Evolutionary conservation across 2,113 vertebrate species (phyloP), one percentile per base, ranked within the genome.

Genomic region (Chroicocephalus ridibundus): DNA sequence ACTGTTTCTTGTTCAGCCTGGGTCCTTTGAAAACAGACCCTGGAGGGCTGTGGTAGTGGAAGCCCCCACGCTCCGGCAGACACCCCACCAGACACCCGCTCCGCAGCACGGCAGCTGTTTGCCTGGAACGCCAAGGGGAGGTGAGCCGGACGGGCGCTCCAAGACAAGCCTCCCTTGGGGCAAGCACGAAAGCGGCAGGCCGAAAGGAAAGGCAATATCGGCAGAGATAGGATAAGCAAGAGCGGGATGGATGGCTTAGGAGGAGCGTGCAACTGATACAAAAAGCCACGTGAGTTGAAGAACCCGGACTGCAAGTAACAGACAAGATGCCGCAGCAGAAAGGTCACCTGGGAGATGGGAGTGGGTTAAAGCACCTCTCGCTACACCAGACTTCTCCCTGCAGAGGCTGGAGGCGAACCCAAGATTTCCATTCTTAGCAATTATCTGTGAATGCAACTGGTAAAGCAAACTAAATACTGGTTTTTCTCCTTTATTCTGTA

Each of bases 101-200:
- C 46, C 5, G 8, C 25, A 18, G 3, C 0, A 69, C 1, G 11
- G 78, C 90, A 88, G 87, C 90, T 84, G 69, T 42, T 42, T 27
- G 77, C 46, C 77, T 57, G 68, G 84, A 89, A 95, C n/a, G 80
- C 69, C 20, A 51, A 20, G 31, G 54, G 72, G 31, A 91, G 89
- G 55, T 57, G 70, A 75, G 89, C 31, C 0, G 2, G 75, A 32
- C 40, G 34, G 44, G 65, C 2, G 1, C 44, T 70, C 51, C 0
- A 2, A 74, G n/a, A 60, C 68, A n/a, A 60, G 49, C 1, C 26
- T 78, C 82, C 69, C 90, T 69, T 29, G 0, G 14, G 51, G 40
- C 3, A 6, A 0, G 1, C n/a, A 4, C 1, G 26, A 31, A 74
- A 44, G 46, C 26, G 60, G 47, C 2, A 49, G 13, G 49, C 69